Evolutionary conservation across 2,113 vertebrate genomes (phyloP).

Genomic region (Puma concolor): DNA sequence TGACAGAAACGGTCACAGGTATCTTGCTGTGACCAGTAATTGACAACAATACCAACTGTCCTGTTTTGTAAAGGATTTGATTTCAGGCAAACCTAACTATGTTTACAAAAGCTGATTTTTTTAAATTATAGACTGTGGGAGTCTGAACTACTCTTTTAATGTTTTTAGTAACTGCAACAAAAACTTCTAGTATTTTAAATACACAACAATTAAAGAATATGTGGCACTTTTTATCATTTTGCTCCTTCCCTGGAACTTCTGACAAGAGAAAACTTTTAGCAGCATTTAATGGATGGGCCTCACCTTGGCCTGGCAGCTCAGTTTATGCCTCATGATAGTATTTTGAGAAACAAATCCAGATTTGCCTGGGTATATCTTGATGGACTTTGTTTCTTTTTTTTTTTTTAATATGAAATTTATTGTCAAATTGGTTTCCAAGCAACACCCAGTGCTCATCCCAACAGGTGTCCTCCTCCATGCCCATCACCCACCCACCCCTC

Average conservation of each 20-base stretch:
- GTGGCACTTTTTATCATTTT: not conserved
- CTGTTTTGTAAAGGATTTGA: not conserved
- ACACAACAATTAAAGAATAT: not conserved
- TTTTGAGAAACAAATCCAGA: not conserved
- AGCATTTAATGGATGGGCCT: not conserved
- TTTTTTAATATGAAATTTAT: no score
- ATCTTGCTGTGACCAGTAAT: not conserved
- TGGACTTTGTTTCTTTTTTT: not conserved
- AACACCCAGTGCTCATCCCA: no score
- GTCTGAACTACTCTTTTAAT: not conserved
- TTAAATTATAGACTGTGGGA: not conserved
- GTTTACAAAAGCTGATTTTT: not conserved
- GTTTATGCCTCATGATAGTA: not conserved
- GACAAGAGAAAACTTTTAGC: not conserved
- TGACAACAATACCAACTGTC: not conserved
- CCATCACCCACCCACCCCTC: no score
- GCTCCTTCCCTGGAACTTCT: not conserved
- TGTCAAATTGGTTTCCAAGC: no score
- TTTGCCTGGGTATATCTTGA: constrained; percentile 6
- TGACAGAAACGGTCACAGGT: not conserved
- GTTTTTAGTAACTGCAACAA: constrained; percentile 8
- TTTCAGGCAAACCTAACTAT: not conserved
- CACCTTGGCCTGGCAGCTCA: not conserved
- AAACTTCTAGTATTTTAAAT: constrained; percentile 20
- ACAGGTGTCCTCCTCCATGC: no score